Evolutionary conservation across 1,140 invertebrate species (phyloP).

Genomic region (Pachyrhynchus sulphureomaculatus): DNA sequence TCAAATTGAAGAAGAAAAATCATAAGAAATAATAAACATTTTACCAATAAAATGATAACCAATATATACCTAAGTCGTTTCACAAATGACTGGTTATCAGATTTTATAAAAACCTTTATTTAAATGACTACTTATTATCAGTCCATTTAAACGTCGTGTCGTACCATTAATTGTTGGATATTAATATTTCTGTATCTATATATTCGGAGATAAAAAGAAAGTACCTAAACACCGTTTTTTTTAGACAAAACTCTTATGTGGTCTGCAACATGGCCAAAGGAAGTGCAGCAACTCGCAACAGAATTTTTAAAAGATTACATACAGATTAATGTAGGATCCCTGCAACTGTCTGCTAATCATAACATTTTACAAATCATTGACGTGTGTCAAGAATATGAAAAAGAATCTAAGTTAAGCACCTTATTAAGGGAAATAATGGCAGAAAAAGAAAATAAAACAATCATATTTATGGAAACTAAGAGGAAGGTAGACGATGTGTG

Average conservation of each 20-base stretch:
- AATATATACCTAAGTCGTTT: too few relatives aligned
- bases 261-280: slow-evolving; percentile 99
- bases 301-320: slow-evolving; percentile 95
- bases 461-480: slow-evolving; percentile 98
- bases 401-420: slow-evolving; percentile 84
- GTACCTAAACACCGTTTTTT: neutral
- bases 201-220: neutral
- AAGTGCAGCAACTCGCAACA: slow-evolving; percentile 90
- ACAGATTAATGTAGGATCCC: slow-evolving; percentile 95
- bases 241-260: slow-evolving; percentile 84
- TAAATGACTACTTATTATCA: too few relatives aligned
- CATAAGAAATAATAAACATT: too few relatives aligned
- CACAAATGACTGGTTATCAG: too few relatives aligned
- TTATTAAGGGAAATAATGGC: slow-evolving; percentile 86
- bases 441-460: slow-evolving; percentile 92
- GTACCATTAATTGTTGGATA: too few relatives aligned
- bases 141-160: too few relatives aligned
- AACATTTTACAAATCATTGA: slow-evolving; percentile 98
- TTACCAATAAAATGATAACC: too few relatives aligned
- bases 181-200: neutral
- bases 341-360: slow-evolving; percentile 95
- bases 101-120: too few relatives aligned
- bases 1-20: too few relatives aligned
- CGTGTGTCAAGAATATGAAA: slow-evolving; percentile 89
- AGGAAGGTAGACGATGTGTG: slow-evolving; percentile 92